phyloP scores from a whole-genome alignment of 2,888 invertebrate species.

The Heterodera filipjevi region DNA sequence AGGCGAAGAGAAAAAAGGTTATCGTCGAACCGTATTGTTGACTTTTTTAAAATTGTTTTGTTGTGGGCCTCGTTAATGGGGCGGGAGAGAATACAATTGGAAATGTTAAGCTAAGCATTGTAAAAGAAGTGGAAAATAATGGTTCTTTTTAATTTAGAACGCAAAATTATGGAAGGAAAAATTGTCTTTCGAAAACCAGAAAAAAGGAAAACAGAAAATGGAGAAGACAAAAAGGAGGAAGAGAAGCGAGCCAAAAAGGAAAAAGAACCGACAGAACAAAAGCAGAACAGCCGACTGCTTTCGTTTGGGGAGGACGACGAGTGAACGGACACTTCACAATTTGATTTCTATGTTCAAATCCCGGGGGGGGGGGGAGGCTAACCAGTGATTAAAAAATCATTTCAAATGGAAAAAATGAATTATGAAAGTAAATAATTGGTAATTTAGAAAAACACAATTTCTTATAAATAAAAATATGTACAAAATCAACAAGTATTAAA shows the following conservation, averaged over 20 bases:
- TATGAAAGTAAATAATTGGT: neutral
- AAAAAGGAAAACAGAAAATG: conserved; percentile 47
- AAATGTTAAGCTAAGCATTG: too few relatives aligned
- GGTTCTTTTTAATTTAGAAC: conserved; percentile 41
- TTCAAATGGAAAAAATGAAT: too few relatives aligned
- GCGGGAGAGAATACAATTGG: too few relatives aligned
- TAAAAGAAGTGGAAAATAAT: too few relatives aligned
- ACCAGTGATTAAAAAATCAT: too few relatives aligned
- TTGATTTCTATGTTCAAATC: neutral
- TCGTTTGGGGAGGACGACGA: conserved; percentile 57
- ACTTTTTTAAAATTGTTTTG: too few relatives aligned
- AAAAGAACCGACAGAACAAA: conserved; percentile 1
- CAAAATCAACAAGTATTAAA: too few relatives aligned
- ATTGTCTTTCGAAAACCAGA: conserved; percentile 60
- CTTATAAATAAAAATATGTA: neutral
- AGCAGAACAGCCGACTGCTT: conserved; percentile 38
- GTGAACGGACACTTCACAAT: conserved; percentile 36
- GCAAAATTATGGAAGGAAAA: conserved; percentile 56
- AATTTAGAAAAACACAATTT: too few relatives aligned
- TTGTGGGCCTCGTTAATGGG: too few relatives aligned
- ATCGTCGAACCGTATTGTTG: too few relatives aligned
- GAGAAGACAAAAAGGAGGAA: conserved; percentile 34
- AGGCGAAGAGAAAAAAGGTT: too few relatives aligned
- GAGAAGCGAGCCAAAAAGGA: conserved; percentile 8
- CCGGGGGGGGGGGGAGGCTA: too few relatives aligned